Evolutionary conservation across 2,797 vertebrate species (phyloP), one percentile per base, ranked within the genome.

Genomic region (Gila robusta): DNA sequence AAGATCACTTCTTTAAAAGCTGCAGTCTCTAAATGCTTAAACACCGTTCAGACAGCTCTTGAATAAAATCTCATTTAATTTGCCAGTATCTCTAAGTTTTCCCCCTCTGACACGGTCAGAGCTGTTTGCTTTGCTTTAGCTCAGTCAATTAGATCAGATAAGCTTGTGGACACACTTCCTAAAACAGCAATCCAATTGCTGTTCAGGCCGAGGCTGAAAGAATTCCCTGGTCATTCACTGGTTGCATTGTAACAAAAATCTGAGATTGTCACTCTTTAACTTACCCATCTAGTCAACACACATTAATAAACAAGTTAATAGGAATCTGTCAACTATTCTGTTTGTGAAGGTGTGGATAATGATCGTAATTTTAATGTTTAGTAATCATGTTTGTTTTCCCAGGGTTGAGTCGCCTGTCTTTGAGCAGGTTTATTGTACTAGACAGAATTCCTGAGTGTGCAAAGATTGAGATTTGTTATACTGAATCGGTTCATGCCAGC

Each of bases 51-150:
- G 37, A 77, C 14, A 35, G 12, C 35, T 26, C 28, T 28, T 47
- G 7, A 79, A 59, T 35, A 35, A 41, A 72, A 71, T 14, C 59
- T 49, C 9, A 19, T 37, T 28, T 62, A 39, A 14, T 41, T 52
- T 66, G 79, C 73, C 80, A 41, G 56, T 6, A 47, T 64, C 1
- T 69, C 39, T 35, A 16, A 41, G 47, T 44, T 69, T 28, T 21
- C 35, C 79, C 76, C 32, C 82, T 47, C n/a, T 80, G 37, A 49
- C 52, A 80, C 69, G 6, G 54, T 32, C 59, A 21, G 54, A 72
- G 35, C 26, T 84, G 86, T 89, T 91, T 90, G 83, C 78, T 87
- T 83, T 84, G 59, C 44, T 28, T 39, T 77, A 41, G 54, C 83
- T 49, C 37, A 41, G 72, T 82, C 41, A 35, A 59, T 79, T 35